phyloP scores from a whole-genome alignment of 2,797 vertebrate genomes.

The Phalloptychus januarius region DNA sequence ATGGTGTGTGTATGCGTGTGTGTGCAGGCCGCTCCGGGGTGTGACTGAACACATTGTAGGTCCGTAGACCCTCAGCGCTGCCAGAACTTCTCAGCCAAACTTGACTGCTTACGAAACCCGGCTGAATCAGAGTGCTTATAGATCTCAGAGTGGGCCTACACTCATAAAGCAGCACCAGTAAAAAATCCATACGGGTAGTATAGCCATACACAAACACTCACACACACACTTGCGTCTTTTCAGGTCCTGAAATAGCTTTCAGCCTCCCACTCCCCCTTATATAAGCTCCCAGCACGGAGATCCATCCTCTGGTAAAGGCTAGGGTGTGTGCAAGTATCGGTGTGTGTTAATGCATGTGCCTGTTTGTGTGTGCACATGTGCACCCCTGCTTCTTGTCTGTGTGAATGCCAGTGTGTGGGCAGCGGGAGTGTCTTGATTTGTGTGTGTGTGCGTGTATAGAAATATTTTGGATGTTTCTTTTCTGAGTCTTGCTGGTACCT shows the following conservation, averaged over 20 bases:
- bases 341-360: constrained; percentile 33
- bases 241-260: constrained; percentile 74
- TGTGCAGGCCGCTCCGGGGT: constrained; percentile 25
- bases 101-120: constrained; percentile 70
- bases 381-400: constrained; percentile 34
- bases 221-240: constrained; percentile 57
- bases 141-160: constrained; percentile 59
- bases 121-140: constrained; percentile 68
- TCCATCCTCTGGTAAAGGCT: constrained; percentile 82
- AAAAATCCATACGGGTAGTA: constrained; percentile 58
- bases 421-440: constrained; percentile 63
- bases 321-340: constrained; percentile 43
- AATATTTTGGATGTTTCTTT: constrained; percentile 18
- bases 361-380: constrained; percentile 43
- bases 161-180: constrained; percentile 42
- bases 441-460: constrained; percentile 9
- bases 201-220: constrained; percentile 35
- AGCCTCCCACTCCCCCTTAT: constrained; percentile 76
- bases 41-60: constrained; percentile 38
- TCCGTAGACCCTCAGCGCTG: constrained; percentile 42
- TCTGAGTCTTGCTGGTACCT: constrained; percentile 14
- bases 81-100: constrained; percentile 60
- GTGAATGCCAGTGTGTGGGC: constrained; percentile 62
- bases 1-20: constrained; percentile 10
- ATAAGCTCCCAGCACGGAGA: constrained; percentile 85